Evolutionary conservation across 2,113 vertebrate species (phyloP), one percentile per base, ranked within the genome.

Genomic region (Silurus meridionalis): DNA sequence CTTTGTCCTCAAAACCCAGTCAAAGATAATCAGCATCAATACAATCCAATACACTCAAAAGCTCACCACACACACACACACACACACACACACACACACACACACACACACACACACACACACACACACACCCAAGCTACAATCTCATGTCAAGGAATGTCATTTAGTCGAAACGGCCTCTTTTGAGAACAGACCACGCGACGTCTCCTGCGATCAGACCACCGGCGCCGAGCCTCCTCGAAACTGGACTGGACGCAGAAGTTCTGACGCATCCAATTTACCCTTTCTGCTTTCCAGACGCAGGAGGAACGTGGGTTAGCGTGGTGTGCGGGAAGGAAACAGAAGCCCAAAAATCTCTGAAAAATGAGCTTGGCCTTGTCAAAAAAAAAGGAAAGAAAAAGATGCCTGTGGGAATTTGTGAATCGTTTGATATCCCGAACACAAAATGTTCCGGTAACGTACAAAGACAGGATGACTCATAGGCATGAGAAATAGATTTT

Each of bases 1-100:
- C 53, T 78, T 79, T 82, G 72, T 86, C 63, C 87, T 87, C 88
- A 53, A 84, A 85, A 90, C 84, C 83, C 87, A 87, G 86, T 90
- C 90, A 88, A 87, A 87, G 80, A 80, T 90, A 87, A 91, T 93
- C 89, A 91, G 87, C 87, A 84, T 91, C 91, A 88, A 80, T 87
- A 83, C 85, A 88, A 71, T 82, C 66, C 85, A 85, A 87, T 87
- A 87, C 85, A 84, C 67, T 75, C 86, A 60, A 80, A 85, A 75
- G 74, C 77, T 66, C 78, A 58, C 37, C 58, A 53, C 64, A 84
- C 46, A 86, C 84, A 61, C 64, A 80, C 14, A 52, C 58, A 77
- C 78, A 81, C 75, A 52, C 78, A 82, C 25, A 52, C 82, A 86
- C 63, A 61, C 86, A 87, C 74, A 85, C 80, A 64, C 71, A 81